Base-by-base conservation (phyloP, 1,140 invertebrate genomes). In the Halyomorpha halys region DNA sequence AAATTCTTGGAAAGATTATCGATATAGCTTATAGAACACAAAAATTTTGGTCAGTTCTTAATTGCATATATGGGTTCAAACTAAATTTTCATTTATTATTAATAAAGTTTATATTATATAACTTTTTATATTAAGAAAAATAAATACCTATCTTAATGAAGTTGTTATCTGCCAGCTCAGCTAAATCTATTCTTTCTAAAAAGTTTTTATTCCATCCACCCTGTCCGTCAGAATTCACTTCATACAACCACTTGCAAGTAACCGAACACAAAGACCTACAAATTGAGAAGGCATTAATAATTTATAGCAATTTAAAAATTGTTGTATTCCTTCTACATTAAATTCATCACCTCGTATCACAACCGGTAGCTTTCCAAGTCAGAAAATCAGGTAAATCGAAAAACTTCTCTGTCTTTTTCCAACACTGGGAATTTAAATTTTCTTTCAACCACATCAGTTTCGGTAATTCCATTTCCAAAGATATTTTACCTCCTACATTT, bases 351-450 rank as follows among this genome's bases (percentile, higher is more conserved):
- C 85, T 83, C 4, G 83, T 83, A 65, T 86, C 76, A 54, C 78
- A 80, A 56, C 82, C 85, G 5, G 93, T 95, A 1, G 91, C 88
- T 77, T 85, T 90, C 90, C 91, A 97, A 0, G 93, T 94, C 6
- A 98, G 75, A 73, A 87, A 98, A 77, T 98, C 95, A 0, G 93
- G 91, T 16, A 98, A 77, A 78, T 97, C 94, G 76, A 97, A 94
- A 67, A 94, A 88, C 63, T 86, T 79, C 47, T 81, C 81, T 59
- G 83, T 82, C 64, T 82, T 81, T 4, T 76, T 64, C 85, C 86
- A 96, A 65, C 80, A 84, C 21, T 78, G 75, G 9, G 79, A 67
- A 11, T 78, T 74, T 39, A 92, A 71, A 78, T 94, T 83, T 72
- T 81, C 83, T 71, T 97, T 97, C 0, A 98, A 72, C 95, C 95